These are phyloP conservation scores for Lasioglossum vierecki DNA, from an alignment of 2,888 invertebrate species.

Conservation along the genomic window DNA sequence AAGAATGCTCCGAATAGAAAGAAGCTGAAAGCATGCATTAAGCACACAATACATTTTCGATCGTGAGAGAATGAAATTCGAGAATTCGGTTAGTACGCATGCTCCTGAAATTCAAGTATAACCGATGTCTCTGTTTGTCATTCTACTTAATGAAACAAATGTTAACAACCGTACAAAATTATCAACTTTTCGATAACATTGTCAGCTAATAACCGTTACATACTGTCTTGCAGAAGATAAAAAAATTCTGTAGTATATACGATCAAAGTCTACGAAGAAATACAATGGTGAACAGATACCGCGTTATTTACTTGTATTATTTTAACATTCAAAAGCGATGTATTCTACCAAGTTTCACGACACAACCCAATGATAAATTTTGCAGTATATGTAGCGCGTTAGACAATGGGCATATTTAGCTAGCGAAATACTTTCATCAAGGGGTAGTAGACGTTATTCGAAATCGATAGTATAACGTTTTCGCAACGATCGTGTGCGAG, in stretches of 20 bases:
- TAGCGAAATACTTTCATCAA: background rate
- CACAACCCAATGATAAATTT: background rate
- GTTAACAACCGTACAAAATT: background rate
- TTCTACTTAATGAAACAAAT: background rate
- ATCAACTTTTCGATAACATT: background rate
- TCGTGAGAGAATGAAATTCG: background rate
- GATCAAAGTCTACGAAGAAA: background rate
- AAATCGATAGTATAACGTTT: conserved; percentile 47
- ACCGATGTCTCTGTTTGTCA: background rate
- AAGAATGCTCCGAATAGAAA: background rate
- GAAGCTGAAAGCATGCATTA: background rate
- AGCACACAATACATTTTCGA: background rate
- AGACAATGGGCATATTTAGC: background rate
- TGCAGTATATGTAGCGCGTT: background rate
- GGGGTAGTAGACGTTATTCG: conserved; percentile 20
- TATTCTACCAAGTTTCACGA: background rate
- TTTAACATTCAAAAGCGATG: background rate
- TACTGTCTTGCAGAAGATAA: background rate
- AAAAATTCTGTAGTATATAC: too few relatives aligned
- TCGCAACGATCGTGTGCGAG: background rate
- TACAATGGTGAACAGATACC: background rate
- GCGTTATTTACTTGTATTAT: background rate
- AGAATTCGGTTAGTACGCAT: conserved; percentile 6
- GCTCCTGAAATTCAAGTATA: background rate
- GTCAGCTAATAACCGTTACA: background rate